These are phyloP conservation scores for Odobenus rosmarus DNA, from an alignment of 2,113 vertebrate species.

Conservation along the genomic window DNA sequence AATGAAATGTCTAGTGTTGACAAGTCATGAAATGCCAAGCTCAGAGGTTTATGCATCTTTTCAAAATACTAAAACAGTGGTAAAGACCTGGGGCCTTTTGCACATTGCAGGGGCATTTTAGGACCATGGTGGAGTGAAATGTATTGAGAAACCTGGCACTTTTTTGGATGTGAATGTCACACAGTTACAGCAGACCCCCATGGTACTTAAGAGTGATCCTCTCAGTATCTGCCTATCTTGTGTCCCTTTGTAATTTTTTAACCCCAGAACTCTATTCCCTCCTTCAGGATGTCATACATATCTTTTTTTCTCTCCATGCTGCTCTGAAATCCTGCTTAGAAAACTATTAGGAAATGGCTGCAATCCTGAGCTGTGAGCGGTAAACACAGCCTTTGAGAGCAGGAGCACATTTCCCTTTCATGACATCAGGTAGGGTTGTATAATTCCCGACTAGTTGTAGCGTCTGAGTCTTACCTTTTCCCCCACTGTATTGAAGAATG, in stretches of 20 bases:
- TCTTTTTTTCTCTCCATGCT: constrained; percentile 79
- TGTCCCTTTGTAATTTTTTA: constrained; percentile 68
- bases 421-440: constrained; percentile 75
- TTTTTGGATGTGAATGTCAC: constrained; percentile 56
- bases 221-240: constrained; percentile 55
- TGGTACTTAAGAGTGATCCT: constrained; percentile 58
- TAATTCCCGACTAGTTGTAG: constrained; percentile 71
- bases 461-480: constrained; percentile 60
- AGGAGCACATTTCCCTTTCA: constrained; percentile 78
- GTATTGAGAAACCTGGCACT: not conserved
- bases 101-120: not conserved
- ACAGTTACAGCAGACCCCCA: not conserved
- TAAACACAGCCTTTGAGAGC: constrained; percentile 81
- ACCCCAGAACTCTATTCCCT: constrained; percentile 70
- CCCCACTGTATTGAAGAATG: constrained; percentile 68
- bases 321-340: constrained; percentile 81
- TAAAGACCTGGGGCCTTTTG: constrained; percentile 12
- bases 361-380: constrained; percentile 76
- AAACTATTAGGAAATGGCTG: constrained; percentile 80
- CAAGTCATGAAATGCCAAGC: constrained; percentile 25
- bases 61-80: not conserved
- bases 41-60: constrained; percentile 31
- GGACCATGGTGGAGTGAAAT: constrained; percentile 14
- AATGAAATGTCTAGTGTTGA: not conserved
- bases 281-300: constrained; percentile 74